phyloP scores from a whole-genome alignment of 2,888 invertebrate genomes.

The Cerceris ruficornis region DNA sequence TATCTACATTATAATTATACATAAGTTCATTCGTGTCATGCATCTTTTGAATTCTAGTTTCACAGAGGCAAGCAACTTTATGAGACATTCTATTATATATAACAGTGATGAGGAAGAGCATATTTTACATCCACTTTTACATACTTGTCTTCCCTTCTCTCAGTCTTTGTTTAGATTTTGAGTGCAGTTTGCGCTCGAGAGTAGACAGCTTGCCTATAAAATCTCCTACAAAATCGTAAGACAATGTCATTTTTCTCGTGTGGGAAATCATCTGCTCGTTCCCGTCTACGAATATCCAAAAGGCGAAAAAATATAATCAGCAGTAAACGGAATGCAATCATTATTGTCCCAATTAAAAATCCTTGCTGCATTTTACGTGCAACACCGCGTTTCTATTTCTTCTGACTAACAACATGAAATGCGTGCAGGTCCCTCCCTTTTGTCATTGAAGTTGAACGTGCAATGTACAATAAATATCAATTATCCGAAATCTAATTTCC shows the following conservation, averaged over 20 bases:
- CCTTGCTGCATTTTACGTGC: neutral
- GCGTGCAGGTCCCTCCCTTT: neutral
- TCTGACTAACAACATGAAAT: neutral
- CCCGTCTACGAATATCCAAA: conserved; percentile 1
- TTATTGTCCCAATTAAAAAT: neutral
- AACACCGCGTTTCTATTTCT: neutral
- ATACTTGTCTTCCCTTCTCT: conserved; percentile 78
- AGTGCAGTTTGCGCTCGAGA: conserved; percentile 77
- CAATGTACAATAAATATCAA: no score
- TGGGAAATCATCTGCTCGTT: conserved; percentile 20
- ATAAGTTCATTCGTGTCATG: conserved; percentile 61
- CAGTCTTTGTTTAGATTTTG: conserved; percentile 77
- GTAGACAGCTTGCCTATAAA: conserved; percentile 79
- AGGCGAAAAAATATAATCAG: neutral
- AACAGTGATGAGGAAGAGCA: conserved; percentile 55
- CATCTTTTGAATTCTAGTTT: conserved; percentile 51
- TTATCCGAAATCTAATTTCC: neutral
- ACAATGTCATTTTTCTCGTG: conserved; percentile 48
- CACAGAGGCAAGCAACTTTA: conserved; percentile 55
- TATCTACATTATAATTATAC: conserved; percentile 5
- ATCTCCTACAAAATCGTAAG: conserved; percentile 77
- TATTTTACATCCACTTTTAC: conserved; percentile 69
- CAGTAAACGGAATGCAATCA: neutral
- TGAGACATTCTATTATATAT: conserved; percentile 34
- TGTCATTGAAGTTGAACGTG: neutral